These are phyloP conservation scores for Pyrochroa serraticornis DNA, from an alignment of 2,888 invertebrate genomes.

Conservation along the genomic window DNA sequence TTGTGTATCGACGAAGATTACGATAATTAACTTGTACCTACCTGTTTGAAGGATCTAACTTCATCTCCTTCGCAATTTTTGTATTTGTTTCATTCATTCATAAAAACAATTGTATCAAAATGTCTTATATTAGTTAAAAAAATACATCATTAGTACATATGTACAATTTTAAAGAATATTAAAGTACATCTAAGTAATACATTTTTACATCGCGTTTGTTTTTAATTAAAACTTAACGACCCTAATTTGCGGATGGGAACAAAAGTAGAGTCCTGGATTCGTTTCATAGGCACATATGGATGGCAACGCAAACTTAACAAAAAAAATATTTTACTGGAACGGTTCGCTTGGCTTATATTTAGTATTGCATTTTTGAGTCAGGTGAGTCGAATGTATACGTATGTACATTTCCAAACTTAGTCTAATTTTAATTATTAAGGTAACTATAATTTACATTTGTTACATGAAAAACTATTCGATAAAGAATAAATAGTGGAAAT, in stretches of 20 bases:
- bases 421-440: conserved; percentile 23
- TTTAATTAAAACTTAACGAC: background rate
- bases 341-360: background rate
- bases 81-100: background rate
- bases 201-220: background rate
- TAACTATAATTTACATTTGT: conserved; percentile 36
- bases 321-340: no score
- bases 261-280: no score
- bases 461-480: conserved; percentile 22
- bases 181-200: conserved; percentile 20
- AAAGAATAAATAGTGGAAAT: conserved; percentile 28
- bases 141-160: conserved; percentile 29
- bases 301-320: no score
- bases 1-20: conserved; percentile 59
- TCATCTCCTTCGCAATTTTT: background rate
- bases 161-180: conserved; percentile 25
- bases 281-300: no score
- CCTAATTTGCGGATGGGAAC: no score
- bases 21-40: conserved; percentile 50
- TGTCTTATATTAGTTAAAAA: conserved; percentile 29
- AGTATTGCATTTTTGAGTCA: conserved; percentile 5
- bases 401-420: background rate
- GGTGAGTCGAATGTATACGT: conserved; percentile 1
- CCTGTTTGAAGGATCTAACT: background rate
- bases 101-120: conserved; percentile 14